These are phyloP conservation scores for Tenodera sinensis DNA, from an alignment of 2,888 invertebrate species.

Conservation along the genomic window DNA sequence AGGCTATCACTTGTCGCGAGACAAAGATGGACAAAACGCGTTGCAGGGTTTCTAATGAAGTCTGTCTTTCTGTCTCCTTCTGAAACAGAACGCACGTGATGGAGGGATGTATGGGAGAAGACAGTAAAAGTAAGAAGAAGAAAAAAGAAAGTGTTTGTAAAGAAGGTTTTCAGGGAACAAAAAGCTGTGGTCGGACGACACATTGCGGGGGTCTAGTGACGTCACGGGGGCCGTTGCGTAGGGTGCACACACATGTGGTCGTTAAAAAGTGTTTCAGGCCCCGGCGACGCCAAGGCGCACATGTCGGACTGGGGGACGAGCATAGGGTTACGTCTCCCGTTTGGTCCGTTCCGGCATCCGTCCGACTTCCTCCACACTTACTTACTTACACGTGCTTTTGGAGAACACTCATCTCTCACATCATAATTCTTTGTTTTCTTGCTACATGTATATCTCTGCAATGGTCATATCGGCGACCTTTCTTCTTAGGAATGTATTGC, in stretches of 20 bases:
- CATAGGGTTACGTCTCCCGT: neutral
- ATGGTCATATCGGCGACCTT: no score
- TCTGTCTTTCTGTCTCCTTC: neutral
- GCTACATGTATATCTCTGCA: no score
- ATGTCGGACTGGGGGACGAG: neutral
- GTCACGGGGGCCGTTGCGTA: neutral
- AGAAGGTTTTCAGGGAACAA: neutral
- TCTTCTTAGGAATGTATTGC: no score
- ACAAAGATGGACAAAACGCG: conserved; percentile 5
- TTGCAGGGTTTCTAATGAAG: neutral
- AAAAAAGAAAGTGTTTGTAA: neutral
- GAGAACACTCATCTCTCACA: no score
- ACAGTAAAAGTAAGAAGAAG: neutral
- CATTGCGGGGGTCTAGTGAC: conserved; percentile 13
- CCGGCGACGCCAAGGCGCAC: neutral
- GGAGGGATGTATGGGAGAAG: neutral
- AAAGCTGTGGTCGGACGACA: neutral
- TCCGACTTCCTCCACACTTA: no score
- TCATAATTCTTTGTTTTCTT: no score
- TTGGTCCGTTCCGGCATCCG: neutral
- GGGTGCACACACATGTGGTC: conserved; percentile 11
- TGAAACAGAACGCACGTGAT: neutral
- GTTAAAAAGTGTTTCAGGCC: neutral
- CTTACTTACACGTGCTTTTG: no score
- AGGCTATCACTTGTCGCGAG: conserved; percentile 8